phyloP scores from a whole-genome alignment of 2,797 vertebrate genomes.

The Poeciliopsis gracilis region DNA sequence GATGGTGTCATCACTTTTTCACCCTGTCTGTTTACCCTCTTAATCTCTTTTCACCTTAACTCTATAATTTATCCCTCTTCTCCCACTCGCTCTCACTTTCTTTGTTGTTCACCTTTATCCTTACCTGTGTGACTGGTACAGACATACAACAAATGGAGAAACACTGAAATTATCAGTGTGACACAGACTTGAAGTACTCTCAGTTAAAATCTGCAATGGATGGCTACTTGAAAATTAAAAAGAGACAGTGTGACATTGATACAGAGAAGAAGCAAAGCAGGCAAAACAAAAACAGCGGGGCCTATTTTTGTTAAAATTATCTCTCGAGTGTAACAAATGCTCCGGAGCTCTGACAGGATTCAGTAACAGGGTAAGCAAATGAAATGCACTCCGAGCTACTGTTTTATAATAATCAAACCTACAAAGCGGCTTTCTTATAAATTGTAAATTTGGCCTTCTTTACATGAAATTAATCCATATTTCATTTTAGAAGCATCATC shows the following conservation, averaged over 20 bases:
- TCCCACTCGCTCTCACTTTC: background rate
- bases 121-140: background rate
- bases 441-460: constrained; percentile 58
- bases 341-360: constrained; percentile 46
- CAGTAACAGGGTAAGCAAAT: constrained; percentile 60
- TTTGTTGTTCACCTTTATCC: background rate
- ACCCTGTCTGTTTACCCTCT: background rate
- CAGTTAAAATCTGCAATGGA: background rate
- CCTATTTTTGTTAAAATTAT: constrained; percentile 30
- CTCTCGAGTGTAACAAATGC: constrained; percentile 28
- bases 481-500: background rate
- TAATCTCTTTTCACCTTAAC: constrained; percentile 8
- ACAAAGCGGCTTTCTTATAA: constrained; percentile 61
- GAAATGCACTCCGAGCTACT: constrained; percentile 67
- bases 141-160: constrained; percentile 5
- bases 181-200: constrained; percentile 1
- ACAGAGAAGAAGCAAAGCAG: constrained; percentile 18
- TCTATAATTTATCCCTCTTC: background rate
- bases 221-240: constrained; percentile 9
- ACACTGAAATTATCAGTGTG: background rate
- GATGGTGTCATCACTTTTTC: constrained; percentile 18
- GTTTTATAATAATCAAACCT: constrained; percentile 54
- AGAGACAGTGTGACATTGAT: constrained; percentile 17
- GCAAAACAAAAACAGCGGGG: constrained; percentile 29
- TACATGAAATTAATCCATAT: background rate